Conservation (phyloP, 2,797 vertebrate species). For the Mico argentatus region DNA sequence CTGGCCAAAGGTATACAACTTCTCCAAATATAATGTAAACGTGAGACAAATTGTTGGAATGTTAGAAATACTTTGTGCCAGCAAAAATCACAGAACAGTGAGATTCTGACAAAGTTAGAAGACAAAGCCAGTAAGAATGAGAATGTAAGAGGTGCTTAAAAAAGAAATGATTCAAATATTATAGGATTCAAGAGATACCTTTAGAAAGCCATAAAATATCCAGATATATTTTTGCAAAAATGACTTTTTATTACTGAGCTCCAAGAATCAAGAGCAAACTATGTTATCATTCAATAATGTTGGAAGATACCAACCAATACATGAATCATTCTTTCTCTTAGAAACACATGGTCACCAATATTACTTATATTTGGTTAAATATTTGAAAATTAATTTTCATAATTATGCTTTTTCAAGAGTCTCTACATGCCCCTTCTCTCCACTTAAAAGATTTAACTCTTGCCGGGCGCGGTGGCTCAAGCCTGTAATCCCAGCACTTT, state of each 20-base stretch:
- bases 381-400: conserved; percentile 20
- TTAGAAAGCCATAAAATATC: neutral
- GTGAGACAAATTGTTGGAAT: neutral
- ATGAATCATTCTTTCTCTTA: neutral
- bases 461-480: neutral
- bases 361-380: neutral
- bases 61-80: neutral
- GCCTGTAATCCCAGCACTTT: no score
- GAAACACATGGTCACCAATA: neutral
- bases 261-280: neutral
- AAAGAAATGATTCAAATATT: neutral
- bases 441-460: conserved; percentile 3
- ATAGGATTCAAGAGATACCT: neutral
- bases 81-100: conserved; percentile 7
- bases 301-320: neutral
- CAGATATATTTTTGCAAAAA: neutral
- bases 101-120: neutral
- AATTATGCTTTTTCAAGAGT: neutral
- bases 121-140: neutral
- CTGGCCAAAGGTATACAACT: neutral
- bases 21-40: neutral
- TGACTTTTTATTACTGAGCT: neutral
- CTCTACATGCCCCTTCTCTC: neutral
- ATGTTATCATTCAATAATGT: neutral
- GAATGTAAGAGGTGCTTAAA: neutral